Percentiles rank a stretch among this genome's conserved stretches.
phyloP scores from a whole-genome alignment of 2,113 vertebrate genomes.

The Rallus limicola region DNA sequence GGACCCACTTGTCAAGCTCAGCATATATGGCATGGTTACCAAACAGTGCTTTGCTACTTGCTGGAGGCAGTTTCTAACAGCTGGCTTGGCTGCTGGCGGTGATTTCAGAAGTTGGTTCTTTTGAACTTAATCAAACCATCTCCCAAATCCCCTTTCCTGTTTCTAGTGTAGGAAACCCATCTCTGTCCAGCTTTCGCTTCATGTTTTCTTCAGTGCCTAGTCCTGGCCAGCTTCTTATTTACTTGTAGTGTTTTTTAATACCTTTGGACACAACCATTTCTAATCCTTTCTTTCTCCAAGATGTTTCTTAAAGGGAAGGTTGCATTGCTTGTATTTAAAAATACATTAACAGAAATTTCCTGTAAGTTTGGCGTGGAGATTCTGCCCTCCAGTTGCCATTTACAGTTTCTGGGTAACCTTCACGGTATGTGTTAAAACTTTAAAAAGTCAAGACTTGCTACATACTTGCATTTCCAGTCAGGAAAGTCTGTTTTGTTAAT shows the following conservation, averaged over 20 bases:
- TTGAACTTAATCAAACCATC: background rate
- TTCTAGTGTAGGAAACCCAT: background rate
- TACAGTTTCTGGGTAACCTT: background rate
- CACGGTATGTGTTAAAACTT: background rate
- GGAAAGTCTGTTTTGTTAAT: background rate
- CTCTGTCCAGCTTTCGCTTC: background rate
- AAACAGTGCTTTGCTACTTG: background rate
- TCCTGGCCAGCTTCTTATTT: background rate
- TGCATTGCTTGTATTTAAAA: background rate
- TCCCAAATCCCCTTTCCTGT: background rate
- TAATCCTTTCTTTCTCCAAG: background rate
- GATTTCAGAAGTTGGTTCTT: background rate
- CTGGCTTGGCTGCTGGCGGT: background rate
- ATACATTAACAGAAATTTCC: background rate
- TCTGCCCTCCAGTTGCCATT: background rate
- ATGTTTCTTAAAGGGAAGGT: background rate
- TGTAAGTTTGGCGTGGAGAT: background rate
- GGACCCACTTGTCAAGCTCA: background rate
- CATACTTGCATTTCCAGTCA: rapidly evolving
- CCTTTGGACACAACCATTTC: background rate
- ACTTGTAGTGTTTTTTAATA: background rate
- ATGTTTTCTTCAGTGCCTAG: background rate
- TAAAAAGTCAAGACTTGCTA: background rate
- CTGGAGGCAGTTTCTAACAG: background rate
- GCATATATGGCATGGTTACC: background rate